phyloP scores from a whole-genome alignment of 2,888 invertebrate genomes.

The Pammene aurita region DNA sequence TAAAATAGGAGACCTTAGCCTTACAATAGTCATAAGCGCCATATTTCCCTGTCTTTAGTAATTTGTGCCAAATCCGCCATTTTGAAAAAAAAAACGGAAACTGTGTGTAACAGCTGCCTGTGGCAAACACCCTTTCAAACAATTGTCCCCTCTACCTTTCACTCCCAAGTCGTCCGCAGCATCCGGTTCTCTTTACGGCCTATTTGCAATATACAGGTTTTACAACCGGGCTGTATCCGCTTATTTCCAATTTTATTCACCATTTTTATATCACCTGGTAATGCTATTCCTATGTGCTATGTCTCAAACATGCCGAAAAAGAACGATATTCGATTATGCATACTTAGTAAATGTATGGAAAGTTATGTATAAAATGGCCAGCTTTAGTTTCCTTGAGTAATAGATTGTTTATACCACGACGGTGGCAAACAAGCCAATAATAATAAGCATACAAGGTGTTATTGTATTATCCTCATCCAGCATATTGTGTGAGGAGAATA shows the following conservation, averaged over 20 bases:
- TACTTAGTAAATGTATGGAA: not conserved
- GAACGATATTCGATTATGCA: not conserved
- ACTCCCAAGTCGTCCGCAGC: constrained; percentile 54
- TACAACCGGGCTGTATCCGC: constrained; percentile 59
- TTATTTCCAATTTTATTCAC: constrained; percentile 65
- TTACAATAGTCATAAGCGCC: no score
- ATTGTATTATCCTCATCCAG: no score
- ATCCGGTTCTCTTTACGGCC: constrained; percentile 72
- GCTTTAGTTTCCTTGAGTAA: no score
- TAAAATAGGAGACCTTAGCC: no score
- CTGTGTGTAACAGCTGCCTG: constrained; percentile 38
- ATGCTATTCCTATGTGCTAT: not conserved
- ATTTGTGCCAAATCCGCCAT: not conserved
- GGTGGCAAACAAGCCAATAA: no score
- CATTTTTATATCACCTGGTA: constrained; percentile 56
- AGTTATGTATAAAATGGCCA: no score
- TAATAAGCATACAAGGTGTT: no score
- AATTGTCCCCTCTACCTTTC: constrained; percentile 30
- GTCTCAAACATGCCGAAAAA: not conserved
- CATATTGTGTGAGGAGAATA: no score
- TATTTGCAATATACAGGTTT: constrained; percentile 75
- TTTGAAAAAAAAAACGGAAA: no score
- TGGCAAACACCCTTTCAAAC: constrained; percentile 39
- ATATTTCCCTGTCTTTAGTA: no score
- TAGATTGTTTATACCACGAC: no score